Evolutionary conservation across 2,113 vertebrate genomes (phyloP).

Genomic region (Petaurus breviceps): DNA sequence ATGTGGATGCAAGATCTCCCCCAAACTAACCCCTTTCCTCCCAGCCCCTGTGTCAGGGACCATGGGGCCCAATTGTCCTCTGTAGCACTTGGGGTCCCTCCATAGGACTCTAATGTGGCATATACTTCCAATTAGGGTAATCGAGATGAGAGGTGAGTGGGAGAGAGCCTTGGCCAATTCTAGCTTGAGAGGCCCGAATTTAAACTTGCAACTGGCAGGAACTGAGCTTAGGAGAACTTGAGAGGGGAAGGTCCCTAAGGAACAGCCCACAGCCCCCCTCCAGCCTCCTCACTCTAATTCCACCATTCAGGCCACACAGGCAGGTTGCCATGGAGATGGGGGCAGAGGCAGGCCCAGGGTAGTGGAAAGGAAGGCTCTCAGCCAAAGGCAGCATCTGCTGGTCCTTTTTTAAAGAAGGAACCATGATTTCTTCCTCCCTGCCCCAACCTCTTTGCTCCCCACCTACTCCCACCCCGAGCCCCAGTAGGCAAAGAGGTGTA

Average conservation of each 20-base stretch:
- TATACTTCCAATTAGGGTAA: not conserved
- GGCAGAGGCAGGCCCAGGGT: constrained; percentile 21
- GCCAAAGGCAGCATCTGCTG: constrained; percentile 67
- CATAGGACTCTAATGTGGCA: not conserved
- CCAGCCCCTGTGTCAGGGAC: not conserved
- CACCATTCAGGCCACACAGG: constrained; percentile 25
- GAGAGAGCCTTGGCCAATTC: not conserved
- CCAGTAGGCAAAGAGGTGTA: not conserved
- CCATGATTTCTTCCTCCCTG: not conserved
- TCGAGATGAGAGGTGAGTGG: not conserved
- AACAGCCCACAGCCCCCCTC: not conserved
- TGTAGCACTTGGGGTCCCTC: not conserved
- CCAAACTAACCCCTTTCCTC: not conserved
- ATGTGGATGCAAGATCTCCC: not conserved
- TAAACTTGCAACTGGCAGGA: not conserved
- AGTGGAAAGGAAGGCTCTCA: constrained; percentile 57
- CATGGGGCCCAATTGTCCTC: not conserved
- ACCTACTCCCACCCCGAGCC: not conserved
- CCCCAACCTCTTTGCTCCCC: not conserved
- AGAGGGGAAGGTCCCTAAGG: not conserved
- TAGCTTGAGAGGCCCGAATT: not conserved
- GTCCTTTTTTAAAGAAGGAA: constrained; percentile 70
- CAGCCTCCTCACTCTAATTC: not conserved
- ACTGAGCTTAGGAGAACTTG: not conserved
- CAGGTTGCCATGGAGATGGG: constrained; percentile 79